phyloP scores from a whole-genome alignment of 1,140 invertebrate species.

The Cryptotermes secundus region DNA sequence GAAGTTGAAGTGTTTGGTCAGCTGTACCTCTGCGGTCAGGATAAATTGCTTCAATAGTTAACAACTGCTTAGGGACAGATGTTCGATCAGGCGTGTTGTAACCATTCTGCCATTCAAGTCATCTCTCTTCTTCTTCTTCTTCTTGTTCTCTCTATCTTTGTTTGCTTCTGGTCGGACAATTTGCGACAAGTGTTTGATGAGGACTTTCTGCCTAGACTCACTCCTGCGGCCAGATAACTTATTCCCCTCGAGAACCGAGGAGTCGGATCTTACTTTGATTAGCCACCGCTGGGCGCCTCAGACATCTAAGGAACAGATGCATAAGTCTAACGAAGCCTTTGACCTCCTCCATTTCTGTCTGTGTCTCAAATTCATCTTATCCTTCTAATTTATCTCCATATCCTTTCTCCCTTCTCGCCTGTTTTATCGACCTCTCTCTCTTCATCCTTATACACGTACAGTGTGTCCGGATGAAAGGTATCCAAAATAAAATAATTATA shows the following conservation, averaged over 20 bases:
- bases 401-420: background rate
- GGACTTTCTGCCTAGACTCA: background rate
- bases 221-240: background rate
- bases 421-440: background rate
- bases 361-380: background rate
- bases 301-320: background rate
- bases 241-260: background rate
- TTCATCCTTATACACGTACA: background rate
- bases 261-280: background rate
- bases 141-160: background rate
- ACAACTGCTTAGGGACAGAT: background rate
- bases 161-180: conserved; percentile 1
- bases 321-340: conserved; percentile 12
- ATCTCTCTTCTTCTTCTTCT: too few species aligned
- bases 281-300: background rate
- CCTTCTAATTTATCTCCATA: conserved; percentile 13
- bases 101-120: background rate
- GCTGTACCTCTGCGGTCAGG: too few species aligned
- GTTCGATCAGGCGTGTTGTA: background rate
- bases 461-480: background rate
- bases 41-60: too few species aligned
- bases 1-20: too few species aligned
- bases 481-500: too few species aligned
- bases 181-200: conserved; percentile 11
- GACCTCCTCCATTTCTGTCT: background rate